Percentiles rank a stretch among this genome's conserved stretches.
phyloP scores from a whole-genome alignment of 2,888 invertebrate genomes.

The Desoria tigrina region DNA sequence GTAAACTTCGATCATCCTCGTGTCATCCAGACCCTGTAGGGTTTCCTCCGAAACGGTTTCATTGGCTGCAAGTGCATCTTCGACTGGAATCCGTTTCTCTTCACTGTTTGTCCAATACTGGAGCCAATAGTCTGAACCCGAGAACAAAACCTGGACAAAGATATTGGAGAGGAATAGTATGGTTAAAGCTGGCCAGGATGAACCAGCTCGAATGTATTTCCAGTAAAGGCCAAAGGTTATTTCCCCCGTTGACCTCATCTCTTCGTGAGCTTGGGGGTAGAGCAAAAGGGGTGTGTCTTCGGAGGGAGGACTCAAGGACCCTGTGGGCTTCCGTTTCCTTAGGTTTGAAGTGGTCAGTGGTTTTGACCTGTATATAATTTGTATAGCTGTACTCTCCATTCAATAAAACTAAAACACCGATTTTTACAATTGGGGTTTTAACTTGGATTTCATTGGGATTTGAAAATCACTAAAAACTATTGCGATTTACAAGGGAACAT shows the following conservation, averaged over 20 bases:
- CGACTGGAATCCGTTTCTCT: conserved; percentile 3
- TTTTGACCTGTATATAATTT: conserved; percentile 10
- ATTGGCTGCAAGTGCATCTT: background rate
- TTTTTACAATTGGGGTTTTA: no score
- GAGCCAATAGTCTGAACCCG: conserved; percentile 38
- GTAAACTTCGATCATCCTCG: conserved; percentile 37
- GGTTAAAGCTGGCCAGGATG: conserved; percentile 64
- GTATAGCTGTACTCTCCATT: no score
- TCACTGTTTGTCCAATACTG: conserved; percentile 31
- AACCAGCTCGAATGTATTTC: conserved; percentile 63
- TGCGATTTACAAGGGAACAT: no score
- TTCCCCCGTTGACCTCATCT: conserved; percentile 37
- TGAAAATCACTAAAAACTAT: no score
- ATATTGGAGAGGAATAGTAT: conserved; percentile 65
- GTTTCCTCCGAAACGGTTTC: background rate
- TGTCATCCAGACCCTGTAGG: background rate
- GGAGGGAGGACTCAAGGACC: background rate
- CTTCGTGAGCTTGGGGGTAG: conserved; percentile 29
- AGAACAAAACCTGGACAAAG: conserved; percentile 32
- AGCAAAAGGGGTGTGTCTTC: conserved; percentile 1
- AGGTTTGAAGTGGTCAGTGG: background rate
- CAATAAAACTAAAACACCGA: no score
- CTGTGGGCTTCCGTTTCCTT: background rate
- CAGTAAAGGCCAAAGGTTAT: conserved; percentile 39
- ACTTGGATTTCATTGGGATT: no score